phyloP scores from a whole-genome alignment of 2,797 vertebrate genomes.

The Anniella stebbinsi region DNA sequence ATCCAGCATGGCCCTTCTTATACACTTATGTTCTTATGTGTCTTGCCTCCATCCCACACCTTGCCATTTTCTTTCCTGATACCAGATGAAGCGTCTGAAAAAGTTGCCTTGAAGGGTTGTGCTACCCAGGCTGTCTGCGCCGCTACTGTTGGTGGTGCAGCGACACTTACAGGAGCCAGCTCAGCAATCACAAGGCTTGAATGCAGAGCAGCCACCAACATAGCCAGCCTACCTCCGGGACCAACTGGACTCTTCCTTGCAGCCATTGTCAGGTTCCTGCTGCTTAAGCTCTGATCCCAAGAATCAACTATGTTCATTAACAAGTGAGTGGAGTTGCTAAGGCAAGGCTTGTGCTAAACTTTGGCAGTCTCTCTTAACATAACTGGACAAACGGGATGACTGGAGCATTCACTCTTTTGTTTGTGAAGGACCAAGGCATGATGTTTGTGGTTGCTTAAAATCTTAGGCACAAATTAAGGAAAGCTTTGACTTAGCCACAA shows the following conservation, averaged over 20 bases:
- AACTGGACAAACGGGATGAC: neutral
- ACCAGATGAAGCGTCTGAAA: slow-evolving; percentile 1
- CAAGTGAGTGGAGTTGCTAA: neutral
- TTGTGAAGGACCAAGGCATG: neutral
- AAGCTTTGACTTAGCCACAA: neutral
- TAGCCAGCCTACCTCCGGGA: neutral
- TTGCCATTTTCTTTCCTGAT: neutral
- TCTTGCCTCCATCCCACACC: neutral
- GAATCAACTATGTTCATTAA: neutral
- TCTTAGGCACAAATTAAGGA: neutral
- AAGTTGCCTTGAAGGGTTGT: slow-evolving; percentile 39
- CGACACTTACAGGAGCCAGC: neutral
- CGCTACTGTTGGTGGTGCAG: neutral
- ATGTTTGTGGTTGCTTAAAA: neutral
- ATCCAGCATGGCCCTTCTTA: no score
- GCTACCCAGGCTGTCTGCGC: slow-evolving; percentile 20
- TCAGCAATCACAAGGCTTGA: slow-evolving; percentile 24
- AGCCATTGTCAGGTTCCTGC: neutral
- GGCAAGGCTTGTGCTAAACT: neutral
- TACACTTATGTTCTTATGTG: no score
- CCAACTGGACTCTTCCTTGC: neutral
- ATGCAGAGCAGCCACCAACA: slow-evolving; percentile 7
- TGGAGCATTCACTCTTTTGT: neutral
- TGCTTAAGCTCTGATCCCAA: neutral
- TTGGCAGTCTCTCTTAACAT: neutral